phyloP scores from a whole-genome alignment of 2,888 invertebrate species.

The Plebejus anna region DNA sequence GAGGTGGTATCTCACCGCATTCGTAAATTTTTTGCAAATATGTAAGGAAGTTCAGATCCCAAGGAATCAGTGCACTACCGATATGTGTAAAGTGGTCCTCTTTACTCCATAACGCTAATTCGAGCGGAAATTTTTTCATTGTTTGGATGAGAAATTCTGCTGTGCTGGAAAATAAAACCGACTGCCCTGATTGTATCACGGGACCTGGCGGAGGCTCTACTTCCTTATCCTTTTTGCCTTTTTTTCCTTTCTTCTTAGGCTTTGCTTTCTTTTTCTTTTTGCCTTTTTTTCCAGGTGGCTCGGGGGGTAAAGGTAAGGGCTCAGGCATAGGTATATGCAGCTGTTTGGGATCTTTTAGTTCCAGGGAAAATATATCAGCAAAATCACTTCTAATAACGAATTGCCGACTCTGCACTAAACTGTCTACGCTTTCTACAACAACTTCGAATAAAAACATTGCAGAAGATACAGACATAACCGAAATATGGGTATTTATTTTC shows the following conservation, averaged over 20 bases:
- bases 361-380: conserved; percentile 67
- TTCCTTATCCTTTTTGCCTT: conserved; percentile 55
- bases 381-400: conserved; percentile 67
- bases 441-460: conserved; percentile 72
- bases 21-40: conserved; percentile 56
- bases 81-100: conserved; percentile 61
- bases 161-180: conserved; percentile 64
- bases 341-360: conserved; percentile 69
- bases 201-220: conserved; percentile 61
- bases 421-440: conserved; percentile 61
- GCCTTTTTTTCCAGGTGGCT: conserved; percentile 56
- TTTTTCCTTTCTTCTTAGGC: conserved; percentile 50
- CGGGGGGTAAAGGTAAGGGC: conserved; percentile 65
- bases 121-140: conserved; percentile 61
- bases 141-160: conserved; percentile 62
- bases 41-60: conserved; percentile 59
- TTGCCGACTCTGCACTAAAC: conserved; percentile 54
- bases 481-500: conserved; percentile 37
- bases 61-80: conserved; percentile 57
- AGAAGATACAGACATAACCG: conserved; percentile 62
- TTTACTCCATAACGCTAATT: conserved; percentile 67
- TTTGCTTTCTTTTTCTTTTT: conserved; percentile 51
- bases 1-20: conserved; percentile 44
- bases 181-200: conserved; percentile 67
- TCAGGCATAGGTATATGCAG: conserved; percentile 71